Evolutionary conservation across 2,888 invertebrate genomes (phyloP), one percentile per base, ranked within the genome.

Genomic region (Mesodorylaimus sp.): DNA sequence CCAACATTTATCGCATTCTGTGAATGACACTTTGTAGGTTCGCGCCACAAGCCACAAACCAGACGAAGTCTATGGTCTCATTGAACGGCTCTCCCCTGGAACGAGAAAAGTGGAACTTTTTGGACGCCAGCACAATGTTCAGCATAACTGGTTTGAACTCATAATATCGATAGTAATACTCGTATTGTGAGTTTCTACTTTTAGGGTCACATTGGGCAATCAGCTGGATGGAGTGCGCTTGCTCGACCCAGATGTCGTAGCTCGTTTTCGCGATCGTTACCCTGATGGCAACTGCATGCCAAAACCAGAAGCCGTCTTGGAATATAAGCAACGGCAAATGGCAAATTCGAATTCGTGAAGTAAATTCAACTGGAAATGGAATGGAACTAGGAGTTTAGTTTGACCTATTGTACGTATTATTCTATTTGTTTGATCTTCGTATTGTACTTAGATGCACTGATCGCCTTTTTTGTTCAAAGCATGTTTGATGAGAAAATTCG

Each of bases 51-150:
- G 51, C 43, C 53, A 95, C 68, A 95, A 95, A 64, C 95, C 95
- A 0, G 95, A 95, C 68, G 95, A 95, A 71, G 88, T 95, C 59
- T 95, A 95, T 66, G 95, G 89, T 13, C 89, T 93, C 59, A 93
- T 93, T 57, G 93, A 95, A 66, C 74, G 95, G 48, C 76, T 95
- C 47, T 88, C 91, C 54, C 95, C 95, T 0, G 91, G 93, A 0
- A 91, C 91, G 0, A 77, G 91, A 51, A 95, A 95, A 73, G 88
- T 95, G 52, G 95, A 95, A 70, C 72, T 95, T 19, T 95, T 95
- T 66, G 95, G 95, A 0, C 73, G 95, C 50, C 89, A 89, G 0
- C 93, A 95, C 68, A 95, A 95, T 65, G 84, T 93, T 1, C 93
- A 95, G 67, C 93, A 91, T 0, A 95, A 95, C 66, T 95, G 93